Percentiles rank a stretch among this genome's conserved stretches.
Evolutionary conservation across 2,113 vertebrate genomes (phyloP).

Genomic region (Turdus rufiventris): DNA sequence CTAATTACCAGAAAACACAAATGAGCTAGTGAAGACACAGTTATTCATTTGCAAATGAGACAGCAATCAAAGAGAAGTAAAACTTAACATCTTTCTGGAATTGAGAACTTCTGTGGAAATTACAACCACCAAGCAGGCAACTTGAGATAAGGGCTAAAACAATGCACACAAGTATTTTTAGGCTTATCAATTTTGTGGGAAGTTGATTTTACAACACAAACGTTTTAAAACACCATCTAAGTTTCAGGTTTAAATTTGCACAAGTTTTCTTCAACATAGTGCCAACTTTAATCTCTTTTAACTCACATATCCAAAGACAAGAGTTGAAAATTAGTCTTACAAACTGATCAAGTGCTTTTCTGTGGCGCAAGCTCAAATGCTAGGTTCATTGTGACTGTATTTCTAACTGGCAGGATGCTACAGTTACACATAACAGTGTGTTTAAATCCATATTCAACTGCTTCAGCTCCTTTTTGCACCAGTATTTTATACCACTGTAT

Average conservation of each 20-base stretch:
- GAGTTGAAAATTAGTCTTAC: not conserved
- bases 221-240: not conserved
- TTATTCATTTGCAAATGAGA: constrained; percentile 33
- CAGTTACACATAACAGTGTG: not conserved
- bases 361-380: not conserved
- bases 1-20: constrained; percentile 43
- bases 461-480: not conserved
- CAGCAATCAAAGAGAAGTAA: not conserved
- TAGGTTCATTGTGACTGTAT: not conserved
- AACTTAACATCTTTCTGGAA: constrained; percentile 20
- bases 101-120: not conserved
- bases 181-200: not conserved
- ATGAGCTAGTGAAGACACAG: constrained; percentile 9
- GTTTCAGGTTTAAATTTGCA: not conserved
- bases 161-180: not conserved
- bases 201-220: not conserved
- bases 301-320: not conserved
- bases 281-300: not conserved
- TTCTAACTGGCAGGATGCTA: not conserved
- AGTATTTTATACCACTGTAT: not conserved
- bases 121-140: not conserved
- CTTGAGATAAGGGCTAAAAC: not conserved
- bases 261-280: not conserved
- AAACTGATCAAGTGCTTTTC: not conserved
- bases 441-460: not conserved